Base-by-base conservation (phyloP, 2,113 vertebrate species). In the Circaetus gallicus region DNA sequence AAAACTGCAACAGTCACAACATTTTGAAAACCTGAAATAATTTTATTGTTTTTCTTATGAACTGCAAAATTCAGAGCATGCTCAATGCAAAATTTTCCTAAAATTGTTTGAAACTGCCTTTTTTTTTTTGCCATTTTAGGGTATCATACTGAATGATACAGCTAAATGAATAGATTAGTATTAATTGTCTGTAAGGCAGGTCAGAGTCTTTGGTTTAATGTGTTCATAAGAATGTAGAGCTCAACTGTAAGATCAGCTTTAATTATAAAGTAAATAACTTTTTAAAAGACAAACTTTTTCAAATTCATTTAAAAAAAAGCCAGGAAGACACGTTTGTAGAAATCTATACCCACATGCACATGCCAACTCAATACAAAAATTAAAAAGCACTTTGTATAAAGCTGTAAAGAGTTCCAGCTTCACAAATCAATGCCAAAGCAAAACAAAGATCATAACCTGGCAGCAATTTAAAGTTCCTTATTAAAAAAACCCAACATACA, bases 61-160 rank as follows among this genome's bases (percentile, higher is more conserved):
- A 91, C 52, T 74, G 53, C n/a, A 49, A 66, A 74, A 79, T 70
- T 89, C 56, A 85, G 40, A 84, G 45, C 16, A 67, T 45, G 76
- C 50, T 43, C 43, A 82, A 59, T 43, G 50, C 65, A 96, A 84
- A 84, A 13, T 71, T 82, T 94, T 63, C 32, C 91, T 90, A 43
- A 36, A 61, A 25, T 31, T 86, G 28, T 34, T 96, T 70, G 77
- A 95, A 97, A 84, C 38, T 20, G 16, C 42, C 50, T 63, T 87
- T 32, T 56, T 61, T 87, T 32, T 53, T 62, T 86, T 79, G 36
- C 20, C 62, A 79, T 73, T 92, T 89, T 59, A 76, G 38, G 13
- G 38, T 47, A 22, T 77, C 14, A 42, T 31, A 76, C 22, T 53
- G 50, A 55, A 61, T 62, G 17, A 72, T 34, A 36, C 17, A 43